A percentile compares a stretch with the other conserved stretches of the same genome.
These are phyloP conservation scores for Metacarcinus magister DNA, from an alignment of 2,888 invertebrate species.

Conservation along the genomic window DNA sequence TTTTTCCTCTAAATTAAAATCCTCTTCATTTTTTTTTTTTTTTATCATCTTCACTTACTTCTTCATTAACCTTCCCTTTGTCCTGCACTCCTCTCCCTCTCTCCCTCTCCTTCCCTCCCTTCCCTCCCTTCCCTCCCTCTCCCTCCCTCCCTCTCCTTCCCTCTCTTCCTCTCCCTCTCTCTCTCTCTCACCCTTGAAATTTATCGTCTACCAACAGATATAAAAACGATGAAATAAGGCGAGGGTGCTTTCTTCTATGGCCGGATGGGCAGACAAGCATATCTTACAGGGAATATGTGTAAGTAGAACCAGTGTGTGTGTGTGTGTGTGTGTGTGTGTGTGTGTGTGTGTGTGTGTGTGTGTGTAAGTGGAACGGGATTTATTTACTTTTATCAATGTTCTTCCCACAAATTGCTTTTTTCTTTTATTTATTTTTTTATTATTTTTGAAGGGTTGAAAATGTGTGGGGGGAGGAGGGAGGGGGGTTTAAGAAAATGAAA, in stretches of 20 bases:
- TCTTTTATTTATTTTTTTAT: no score
- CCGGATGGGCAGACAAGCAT: slow-evolving; percentile 91
- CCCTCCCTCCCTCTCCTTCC: background rate
- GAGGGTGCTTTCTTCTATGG: slow-evolving; percentile 92
- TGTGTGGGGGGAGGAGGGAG: background rate
- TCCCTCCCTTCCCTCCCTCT: background rate
- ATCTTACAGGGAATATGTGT: slow-evolving; percentile 91
- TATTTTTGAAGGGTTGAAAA: background rate
- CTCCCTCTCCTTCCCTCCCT: background rate
- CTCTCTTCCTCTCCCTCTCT: background rate
- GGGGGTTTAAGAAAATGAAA: background rate
- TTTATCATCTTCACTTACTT: background rate
- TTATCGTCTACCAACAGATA: slow-evolving; percentile 85
- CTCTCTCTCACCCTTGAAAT: background rate
- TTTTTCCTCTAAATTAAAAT: background rate
- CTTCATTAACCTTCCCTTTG: background rate
- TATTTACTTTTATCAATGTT: no score
- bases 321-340: no score
- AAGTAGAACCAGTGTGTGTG: slow-evolving; percentile 85
- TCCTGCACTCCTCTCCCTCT: background rate
- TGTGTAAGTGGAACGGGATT: no score
- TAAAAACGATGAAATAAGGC: slow-evolving; percentile 88
- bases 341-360: no score
- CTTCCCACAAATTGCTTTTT: no score
- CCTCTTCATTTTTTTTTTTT: background rate